phyloP scores from a whole-genome alignment of 2,113 vertebrate genomes.

The Octodon degus region DNA sequence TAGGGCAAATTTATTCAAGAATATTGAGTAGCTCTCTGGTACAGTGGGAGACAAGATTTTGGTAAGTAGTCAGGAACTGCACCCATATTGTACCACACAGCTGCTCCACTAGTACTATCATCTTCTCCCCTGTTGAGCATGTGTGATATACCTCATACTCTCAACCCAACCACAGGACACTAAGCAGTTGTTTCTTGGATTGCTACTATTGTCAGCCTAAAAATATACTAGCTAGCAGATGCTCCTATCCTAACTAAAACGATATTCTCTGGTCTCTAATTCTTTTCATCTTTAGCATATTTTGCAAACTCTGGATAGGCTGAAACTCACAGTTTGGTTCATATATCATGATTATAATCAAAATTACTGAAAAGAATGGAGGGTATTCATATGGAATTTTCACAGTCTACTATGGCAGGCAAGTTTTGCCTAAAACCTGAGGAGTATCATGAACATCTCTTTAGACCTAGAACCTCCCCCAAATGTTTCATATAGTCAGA shows the following conservation, averaged over 20 bases:
- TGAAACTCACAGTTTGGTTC: not conserved
- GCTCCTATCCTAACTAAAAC: not conserved
- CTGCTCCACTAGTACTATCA: not conserved
- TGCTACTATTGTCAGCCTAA: no score
- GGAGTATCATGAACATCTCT: not conserved
- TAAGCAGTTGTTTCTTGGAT: no score
- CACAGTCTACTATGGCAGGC: not conserved
- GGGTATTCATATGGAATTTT: not conserved
- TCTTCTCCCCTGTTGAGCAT: not conserved
- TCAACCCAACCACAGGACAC: no score
- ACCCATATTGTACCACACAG: not conserved
- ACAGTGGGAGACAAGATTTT: not conserved
- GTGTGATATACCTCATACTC: not conserved
- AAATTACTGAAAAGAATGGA: not conserved
- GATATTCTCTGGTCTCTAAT: not conserved
- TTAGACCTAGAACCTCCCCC: not conserved
- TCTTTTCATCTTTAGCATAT: not conserved
- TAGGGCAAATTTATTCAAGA: not conserved
- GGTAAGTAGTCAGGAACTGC: not conserved
- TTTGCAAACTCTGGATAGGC: not conserved
- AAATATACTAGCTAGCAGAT: accelerated
- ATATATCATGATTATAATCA: not conserved
- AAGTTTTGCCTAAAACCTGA: not conserved
- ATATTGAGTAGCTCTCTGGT: not conserved
- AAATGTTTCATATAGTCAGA: not conserved